A percentile compares a stretch with the other conserved stretches of the same genome.
These are phyloP conservation scores for Lophotis ruficrista DNA, from an alignment of 2,113 vertebrate genomes.

Conservation along the genomic window DNA sequence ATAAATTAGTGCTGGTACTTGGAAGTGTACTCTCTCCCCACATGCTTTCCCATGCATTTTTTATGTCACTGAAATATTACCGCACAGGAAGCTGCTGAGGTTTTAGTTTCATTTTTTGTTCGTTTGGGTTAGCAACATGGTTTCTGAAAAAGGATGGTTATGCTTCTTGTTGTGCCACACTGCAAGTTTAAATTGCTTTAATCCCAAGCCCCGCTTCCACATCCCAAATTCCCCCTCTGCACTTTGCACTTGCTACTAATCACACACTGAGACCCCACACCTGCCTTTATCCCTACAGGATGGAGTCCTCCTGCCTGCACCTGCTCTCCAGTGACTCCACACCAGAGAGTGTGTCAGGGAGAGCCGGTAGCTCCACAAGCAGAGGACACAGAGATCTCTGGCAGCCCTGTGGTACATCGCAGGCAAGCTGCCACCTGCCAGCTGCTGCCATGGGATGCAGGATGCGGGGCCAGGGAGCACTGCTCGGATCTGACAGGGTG, in stretches of 20 bases:
- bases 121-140: rapidly evolving
- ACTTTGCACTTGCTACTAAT: background rate
- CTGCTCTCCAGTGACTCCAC: background rate
- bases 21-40: background rate
- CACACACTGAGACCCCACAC: background rate
- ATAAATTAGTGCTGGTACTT: background rate
- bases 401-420: background rate
- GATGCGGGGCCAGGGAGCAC: background rate
- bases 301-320: background rate
- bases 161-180: rapidly evolving
- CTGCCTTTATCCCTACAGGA: too few relatives aligned
- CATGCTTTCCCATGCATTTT: rapidly evolving
- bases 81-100: background rate
- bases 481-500: background rate
- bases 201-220: background rate
- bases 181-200: background rate
- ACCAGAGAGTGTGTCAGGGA: too few relatives aligned
- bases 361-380: background rate
- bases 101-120: background rate
- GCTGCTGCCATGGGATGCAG: rapidly evolving
- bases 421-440: background rate
- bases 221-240: background rate
- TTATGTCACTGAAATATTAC: background rate
- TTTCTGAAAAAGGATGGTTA: background rate
- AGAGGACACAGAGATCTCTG: background rate